Percentiles rank a stretch among this genome's conserved stretches.
Conservation (phyloP, 2,888 invertebrate genomes). For the Dynastes grantii region DNA sequence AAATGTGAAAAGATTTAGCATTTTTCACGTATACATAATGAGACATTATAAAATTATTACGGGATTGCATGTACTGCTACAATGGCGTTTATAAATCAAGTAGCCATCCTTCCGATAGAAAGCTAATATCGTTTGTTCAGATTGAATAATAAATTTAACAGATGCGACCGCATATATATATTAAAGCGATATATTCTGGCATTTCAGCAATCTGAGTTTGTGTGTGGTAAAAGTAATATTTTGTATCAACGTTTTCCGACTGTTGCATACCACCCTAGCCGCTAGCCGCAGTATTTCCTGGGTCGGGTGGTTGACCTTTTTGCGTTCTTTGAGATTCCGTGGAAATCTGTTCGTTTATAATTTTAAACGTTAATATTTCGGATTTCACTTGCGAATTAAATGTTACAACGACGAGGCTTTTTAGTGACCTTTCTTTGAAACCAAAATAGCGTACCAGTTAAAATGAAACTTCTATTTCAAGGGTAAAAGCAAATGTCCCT, state of each 20-base stretch:
- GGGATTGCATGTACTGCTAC: not conserved
- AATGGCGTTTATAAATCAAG: conserved; percentile 9
- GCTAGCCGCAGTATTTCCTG: not conserved
- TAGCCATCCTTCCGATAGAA: not conserved
- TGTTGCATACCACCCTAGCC: conserved; percentile 1
- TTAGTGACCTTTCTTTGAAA: too few relatives aligned
- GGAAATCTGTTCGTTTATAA: not conserved
- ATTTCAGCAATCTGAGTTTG: not conserved
- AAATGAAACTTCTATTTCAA: too few relatives aligned
- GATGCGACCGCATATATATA: not conserved
- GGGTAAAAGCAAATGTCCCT: too few relatives aligned
- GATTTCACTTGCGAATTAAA: too few relatives aligned
- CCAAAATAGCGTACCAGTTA: too few relatives aligned
- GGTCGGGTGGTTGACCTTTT: not conserved
- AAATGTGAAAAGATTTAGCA: conserved; percentile 17
- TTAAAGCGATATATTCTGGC: not conserved
- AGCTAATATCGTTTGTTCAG: not conserved
- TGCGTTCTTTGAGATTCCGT: not conserved
- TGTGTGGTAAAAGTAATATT: not conserved
- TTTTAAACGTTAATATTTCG: too few relatives aligned
- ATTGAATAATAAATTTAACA: not conserved
- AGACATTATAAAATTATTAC: conserved; percentile 7
- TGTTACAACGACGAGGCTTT: too few relatives aligned
- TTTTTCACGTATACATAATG: not conserved
- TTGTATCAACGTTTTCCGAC: not conserved